Evolutionary conservation across 2,113 vertebrate genomes (phyloP).

Genomic region (Oncorhynchus tshawytscha): DNA sequence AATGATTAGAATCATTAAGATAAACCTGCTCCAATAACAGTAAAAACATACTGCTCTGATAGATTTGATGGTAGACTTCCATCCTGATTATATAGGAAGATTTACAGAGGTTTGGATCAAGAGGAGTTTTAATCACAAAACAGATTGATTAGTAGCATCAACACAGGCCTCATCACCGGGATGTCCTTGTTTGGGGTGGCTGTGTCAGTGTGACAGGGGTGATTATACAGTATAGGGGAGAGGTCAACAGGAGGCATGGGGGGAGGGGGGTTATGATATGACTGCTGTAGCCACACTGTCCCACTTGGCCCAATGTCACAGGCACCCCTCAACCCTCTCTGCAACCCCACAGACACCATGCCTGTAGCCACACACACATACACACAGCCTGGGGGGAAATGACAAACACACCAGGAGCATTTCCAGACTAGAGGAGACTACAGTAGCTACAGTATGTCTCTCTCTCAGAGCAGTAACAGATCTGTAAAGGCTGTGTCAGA

Average conservation of each 20-base stretch:
- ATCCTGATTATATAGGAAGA: constrained; percentile 22
- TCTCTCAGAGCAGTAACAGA: constrained; percentile 46
- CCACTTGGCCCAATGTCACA: constrained; percentile 45
- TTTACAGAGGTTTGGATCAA: not conserved
- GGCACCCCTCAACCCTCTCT: constrained; percentile 36
- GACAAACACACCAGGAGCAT: constrained; percentile 52
- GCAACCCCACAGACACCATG: not conserved
- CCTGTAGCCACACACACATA: not conserved
- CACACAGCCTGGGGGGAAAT: constrained; percentile 57
- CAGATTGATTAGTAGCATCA: constrained; percentile 66
- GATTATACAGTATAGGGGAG: constrained; percentile 57
- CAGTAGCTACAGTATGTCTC: constrained; percentile 12
- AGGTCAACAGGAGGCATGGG: constrained; percentile 55
- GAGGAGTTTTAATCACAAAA: constrained; percentile 49
- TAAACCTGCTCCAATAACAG: constrained; percentile 38
- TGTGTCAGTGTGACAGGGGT: constrained; percentile 61
- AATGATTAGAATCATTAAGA: constrained; percentile 55
- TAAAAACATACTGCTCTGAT: constrained; percentile 30
- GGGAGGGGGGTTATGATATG: constrained; percentile 12
- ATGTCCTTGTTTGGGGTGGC: constrained; percentile 50
- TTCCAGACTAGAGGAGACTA: constrained; percentile 35
- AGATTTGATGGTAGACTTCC: constrained; percentile 29
- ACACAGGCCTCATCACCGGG: constrained; percentile 44
- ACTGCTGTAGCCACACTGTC: constrained; percentile 18
- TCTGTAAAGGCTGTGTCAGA: constrained; percentile 51